Conservation (phyloP, 2,888 invertebrate species). For the Drosophila eohydei region DNA sequence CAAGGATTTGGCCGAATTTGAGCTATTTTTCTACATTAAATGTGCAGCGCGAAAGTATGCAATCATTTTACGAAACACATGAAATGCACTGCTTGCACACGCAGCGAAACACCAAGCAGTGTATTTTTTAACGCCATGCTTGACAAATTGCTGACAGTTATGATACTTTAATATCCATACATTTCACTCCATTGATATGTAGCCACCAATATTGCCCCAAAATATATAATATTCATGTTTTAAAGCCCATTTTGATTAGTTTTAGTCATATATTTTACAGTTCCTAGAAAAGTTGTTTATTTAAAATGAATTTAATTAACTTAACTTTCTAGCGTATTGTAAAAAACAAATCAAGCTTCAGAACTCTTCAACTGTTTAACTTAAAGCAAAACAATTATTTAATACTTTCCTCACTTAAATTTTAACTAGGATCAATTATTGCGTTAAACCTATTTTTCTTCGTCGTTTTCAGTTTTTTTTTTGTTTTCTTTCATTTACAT, state of each 20-base stretch:
- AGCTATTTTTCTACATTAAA: not conserved
- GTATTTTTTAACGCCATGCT: too few relatives aligned
- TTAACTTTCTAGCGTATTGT: conserved; percentile 1
- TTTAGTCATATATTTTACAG: not conserved
- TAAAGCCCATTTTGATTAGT: not conserved
- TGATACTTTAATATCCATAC: not conserved
- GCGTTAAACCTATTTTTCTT: conserved; percentile 11
- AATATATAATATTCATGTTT: not conserved
- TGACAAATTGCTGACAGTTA: not conserved
- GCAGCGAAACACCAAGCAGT: not conserved
- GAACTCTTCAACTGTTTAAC: conserved; percentile 9
- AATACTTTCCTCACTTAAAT: conserved; percentile 40
- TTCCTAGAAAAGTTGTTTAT: conserved; percentile 7
- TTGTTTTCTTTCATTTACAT: conserved; percentile 22
- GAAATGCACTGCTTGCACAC: not conserved
- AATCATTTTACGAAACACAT: not conserved
- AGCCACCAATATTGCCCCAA: not conserved
- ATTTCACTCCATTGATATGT: not conserved
- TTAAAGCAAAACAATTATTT: conserved; percentile 37
- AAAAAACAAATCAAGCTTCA: conserved; percentile 14
- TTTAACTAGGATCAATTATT: conserved; percentile 28
- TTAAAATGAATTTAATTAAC: conserved; percentile 4
- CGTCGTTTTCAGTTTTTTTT: conserved; percentile 4
- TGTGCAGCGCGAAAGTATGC: not conserved
- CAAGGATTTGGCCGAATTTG: not conserved